Evolutionary conservation across 1,140 invertebrate genomes (phyloP).

Genomic region (Monochamus saltuarius): DNA sequence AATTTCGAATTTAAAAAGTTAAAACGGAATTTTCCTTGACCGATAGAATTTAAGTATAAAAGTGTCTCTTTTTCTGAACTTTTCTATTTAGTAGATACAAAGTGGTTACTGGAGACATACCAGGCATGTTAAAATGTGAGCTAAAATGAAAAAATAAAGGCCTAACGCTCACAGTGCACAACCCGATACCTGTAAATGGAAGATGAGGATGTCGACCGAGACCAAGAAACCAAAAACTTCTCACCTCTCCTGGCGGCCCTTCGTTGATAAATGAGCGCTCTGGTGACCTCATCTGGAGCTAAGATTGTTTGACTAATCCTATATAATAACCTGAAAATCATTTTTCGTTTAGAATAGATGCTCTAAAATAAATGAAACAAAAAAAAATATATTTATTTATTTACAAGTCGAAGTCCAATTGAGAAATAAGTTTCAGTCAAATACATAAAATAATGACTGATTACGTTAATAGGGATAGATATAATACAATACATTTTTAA

Average conservation of each 20-base stretch:
- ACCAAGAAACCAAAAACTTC: constrained; percentile 66
- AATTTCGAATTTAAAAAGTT: background rate
- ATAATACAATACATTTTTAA: too few relatives aligned
- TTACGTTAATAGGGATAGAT: too few relatives aligned
- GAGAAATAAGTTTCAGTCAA: too few relatives aligned
- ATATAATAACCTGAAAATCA: constrained; percentile 26
- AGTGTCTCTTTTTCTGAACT: background rate
- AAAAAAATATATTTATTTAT: too few relatives aligned
- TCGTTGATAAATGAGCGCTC: constrained; percentile 55
- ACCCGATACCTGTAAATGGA: constrained; percentile 62
- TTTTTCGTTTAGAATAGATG: background rate
- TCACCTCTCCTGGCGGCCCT: constrained; percentile 57
- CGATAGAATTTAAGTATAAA: too few relatives aligned
- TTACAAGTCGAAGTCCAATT: too few relatives aligned
- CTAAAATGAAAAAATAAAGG: constrained; percentile 10
- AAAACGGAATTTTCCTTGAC: background rate
- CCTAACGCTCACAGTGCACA: constrained; percentile 22
- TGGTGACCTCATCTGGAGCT: constrained; percentile 58
- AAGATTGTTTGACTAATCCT: constrained; percentile 50
- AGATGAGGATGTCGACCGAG: constrained; percentile 63
- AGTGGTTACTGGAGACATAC: constrained; percentile 5
- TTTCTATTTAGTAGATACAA: constrained; percentile 2
- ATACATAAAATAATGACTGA: too few relatives aligned
- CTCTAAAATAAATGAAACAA: too few relatives aligned
- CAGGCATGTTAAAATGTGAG: constrained; percentile 7